Conservation (phyloP, 37 sponge, comb jelly and placozoan species). For the Spongia lamella region DNA sequence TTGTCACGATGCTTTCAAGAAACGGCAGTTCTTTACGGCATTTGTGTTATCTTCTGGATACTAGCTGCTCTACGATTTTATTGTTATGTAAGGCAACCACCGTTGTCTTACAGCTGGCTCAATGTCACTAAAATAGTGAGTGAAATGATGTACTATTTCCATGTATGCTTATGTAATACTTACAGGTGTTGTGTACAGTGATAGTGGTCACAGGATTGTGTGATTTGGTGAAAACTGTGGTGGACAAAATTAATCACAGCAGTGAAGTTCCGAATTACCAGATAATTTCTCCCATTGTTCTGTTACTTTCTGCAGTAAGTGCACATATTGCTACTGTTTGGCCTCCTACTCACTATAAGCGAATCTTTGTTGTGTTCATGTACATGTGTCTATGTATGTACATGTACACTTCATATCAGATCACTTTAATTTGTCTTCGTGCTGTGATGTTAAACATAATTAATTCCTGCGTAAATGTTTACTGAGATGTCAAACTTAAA, state of each 20-base stretch:
- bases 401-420: background rate
- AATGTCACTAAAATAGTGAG: too few species aligned
- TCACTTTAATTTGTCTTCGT: too few species aligned
- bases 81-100: too few species aligned
- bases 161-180: too few species aligned
- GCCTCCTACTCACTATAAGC: too few species aligned
- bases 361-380: too few species aligned
- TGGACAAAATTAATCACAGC: background rate
- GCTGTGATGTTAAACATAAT: too few species aligned
- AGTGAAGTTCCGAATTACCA: conserved; percentile 19
- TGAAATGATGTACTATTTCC: too few species aligned
- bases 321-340: too few species aligned
- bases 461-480: too few species aligned
- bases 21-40: conserved; percentile 47
- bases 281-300: conserved; percentile 28
- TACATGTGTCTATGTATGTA: too few species aligned
- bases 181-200: conserved; percentile 31
- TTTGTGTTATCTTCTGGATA: conserved; percentile 47
- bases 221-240: conserved; percentile 38
- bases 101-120: too few species aligned
- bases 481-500: background rate
- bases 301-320: conserved; percentile 41
- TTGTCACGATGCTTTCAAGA: conserved; percentile 79
- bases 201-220: conserved; percentile 31
- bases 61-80: conserved; percentile 16